phyloP scores from a whole-genome alignment of 1,140 invertebrate genomes.

The Lasioglossum baleicum region DNA sequence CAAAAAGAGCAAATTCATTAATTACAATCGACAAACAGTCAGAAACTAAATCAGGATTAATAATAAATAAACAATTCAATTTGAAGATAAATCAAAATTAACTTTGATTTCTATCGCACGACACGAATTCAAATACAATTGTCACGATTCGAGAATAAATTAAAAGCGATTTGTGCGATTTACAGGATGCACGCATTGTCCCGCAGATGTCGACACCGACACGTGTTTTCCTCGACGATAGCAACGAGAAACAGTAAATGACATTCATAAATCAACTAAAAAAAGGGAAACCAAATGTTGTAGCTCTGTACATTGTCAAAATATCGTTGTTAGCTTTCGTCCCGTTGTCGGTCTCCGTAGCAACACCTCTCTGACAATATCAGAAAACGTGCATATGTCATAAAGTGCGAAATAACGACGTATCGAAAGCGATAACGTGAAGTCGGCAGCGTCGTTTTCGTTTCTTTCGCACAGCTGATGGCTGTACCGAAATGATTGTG shows the following conservation, averaged over 20 bases:
- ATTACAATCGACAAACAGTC: no score
- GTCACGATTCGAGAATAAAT: no score
- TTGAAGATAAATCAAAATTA: no score
- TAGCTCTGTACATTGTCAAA: neutral
- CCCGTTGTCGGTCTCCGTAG: neutral
- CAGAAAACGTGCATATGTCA: neutral
- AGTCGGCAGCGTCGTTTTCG: slow-evolving; percentile 26
- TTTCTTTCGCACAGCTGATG: slow-evolving; percentile 28
- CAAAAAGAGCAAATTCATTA: no score
- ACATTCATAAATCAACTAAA: slow-evolving; percentile 13
- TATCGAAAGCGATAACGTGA: slow-evolving; percentile 2
- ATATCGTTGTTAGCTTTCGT: neutral
- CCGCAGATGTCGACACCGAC: slow-evolving; percentile 23
- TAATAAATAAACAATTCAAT: no score
- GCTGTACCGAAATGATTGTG: slow-evolving; percentile 8
- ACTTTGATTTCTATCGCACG: no score
- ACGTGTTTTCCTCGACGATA: slow-evolving; percentile 17
- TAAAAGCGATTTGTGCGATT: neutral
- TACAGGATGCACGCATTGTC: neutral
- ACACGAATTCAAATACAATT: no score
- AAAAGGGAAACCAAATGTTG: neutral
- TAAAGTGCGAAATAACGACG: neutral
- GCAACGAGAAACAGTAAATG: slow-evolving; percentile 10
- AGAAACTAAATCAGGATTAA: no score
- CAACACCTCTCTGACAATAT: neutral